A percentile compares a stretch with the other conserved stretches of the same genome.
Evolutionary conservation across 2,113 vertebrate species (phyloP).

Genomic region (Oreochromis aureus): DNA sequence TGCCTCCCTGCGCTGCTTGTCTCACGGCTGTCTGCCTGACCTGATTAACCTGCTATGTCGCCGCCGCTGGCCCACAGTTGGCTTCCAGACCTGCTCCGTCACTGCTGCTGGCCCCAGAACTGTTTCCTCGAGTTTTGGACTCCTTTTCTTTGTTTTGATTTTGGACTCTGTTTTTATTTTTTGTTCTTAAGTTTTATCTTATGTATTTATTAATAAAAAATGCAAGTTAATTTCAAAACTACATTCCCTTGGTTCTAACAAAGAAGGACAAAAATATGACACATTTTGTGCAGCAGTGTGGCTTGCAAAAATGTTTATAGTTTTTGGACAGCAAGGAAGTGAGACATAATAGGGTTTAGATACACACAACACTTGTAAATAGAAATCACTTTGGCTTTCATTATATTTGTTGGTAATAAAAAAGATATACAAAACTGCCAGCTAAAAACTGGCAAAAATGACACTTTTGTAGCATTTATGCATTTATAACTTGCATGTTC

Average conservation of each 20-base stretch:
- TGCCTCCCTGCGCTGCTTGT: too few species aligned
- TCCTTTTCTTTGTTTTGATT: background rate
- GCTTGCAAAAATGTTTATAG: background rate
- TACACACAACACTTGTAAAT: background rate
- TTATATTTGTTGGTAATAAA: background rate
- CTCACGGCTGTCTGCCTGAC: background rate
- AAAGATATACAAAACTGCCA: background rate
- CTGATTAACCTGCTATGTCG: background rate
- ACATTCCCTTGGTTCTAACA: background rate
- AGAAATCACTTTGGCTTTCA: background rate
- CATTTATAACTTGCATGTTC: background rate
- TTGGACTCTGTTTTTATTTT: background rate
- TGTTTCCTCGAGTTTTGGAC: background rate
- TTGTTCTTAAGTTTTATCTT: background rate
- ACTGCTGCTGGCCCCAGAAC: background rate
- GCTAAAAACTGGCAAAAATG: background rate
- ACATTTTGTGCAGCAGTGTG: background rate
- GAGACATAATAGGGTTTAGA: background rate
- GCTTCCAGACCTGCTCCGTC: background rate
- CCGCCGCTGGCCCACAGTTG: accelerated
- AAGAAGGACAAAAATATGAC: background rate
- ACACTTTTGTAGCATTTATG: background rate
- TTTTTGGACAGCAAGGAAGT: background rate
- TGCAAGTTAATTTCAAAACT: background rate
- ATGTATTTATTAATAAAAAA: background rate